Conservation (phyloP, 1,140 invertebrate species). For the Diabrotica virgifera region DNA sequence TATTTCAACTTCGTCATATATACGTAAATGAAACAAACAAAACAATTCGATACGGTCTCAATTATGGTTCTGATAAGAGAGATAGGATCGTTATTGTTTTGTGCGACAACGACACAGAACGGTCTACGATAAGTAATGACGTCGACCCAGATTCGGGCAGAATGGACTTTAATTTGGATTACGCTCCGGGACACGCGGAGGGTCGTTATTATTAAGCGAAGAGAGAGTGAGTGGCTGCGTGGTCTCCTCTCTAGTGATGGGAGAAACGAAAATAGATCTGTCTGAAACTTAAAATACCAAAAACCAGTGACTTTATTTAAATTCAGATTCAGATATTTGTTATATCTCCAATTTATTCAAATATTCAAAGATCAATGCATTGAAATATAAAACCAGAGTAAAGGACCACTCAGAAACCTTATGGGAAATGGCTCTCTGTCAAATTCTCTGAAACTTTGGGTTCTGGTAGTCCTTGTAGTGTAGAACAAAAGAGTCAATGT, state of each 20-base stretch:
- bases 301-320: too few species aligned
- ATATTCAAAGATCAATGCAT: too few species aligned
- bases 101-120: background rate
- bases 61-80: background rate
- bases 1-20: background rate
- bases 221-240: background rate
- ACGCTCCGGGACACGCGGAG: background rate
- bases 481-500: too few species aligned
- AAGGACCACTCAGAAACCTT: too few species aligned
- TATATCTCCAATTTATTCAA: too few species aligned
- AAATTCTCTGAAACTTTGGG: too few species aligned
- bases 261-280: too few species aligned
- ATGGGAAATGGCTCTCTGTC: too few species aligned
- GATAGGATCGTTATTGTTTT: constrained; percentile 1
- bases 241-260: background rate
- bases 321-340: too few species aligned
- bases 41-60: background rate
- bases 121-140: background rate
- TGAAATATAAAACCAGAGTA: too few species aligned
- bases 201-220: constrained; percentile 2
- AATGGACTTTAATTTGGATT: constrained; percentile 2
- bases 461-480: too few species aligned
- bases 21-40: background rate
- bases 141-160: background rate
- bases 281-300: too few species aligned